These are phyloP conservation scores for Caenorhabditis sp. DNA, from an alignment of 2,888 invertebrate species.

Conservation along the genomic window DNA sequence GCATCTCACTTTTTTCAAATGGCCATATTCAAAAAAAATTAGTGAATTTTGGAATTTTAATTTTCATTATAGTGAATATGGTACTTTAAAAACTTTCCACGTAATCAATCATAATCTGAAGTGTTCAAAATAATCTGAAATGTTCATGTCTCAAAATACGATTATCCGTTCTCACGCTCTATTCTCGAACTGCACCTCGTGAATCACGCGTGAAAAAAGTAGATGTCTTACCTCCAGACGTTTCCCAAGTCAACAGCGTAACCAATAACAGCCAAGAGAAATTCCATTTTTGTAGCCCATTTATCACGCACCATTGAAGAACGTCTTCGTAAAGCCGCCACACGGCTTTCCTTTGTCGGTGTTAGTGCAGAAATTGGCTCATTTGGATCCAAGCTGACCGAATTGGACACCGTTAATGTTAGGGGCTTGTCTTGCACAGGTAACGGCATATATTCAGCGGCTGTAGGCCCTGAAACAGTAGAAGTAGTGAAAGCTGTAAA, in stretches of 20 bases:
- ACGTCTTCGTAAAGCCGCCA: constrained; percentile 44
- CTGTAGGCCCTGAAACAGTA: constrained; percentile 28
- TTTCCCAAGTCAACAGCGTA: constrained; percentile 69
- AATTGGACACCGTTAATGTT: constrained; percentile 28
- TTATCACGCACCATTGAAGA: constrained; percentile 59
- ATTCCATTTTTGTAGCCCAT: constrained; percentile 68
- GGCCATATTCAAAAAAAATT: no score
- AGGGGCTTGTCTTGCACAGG: constrained; percentile 30
- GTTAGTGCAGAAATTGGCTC: constrained; percentile 46
- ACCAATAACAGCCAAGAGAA: constrained; percentile 67
- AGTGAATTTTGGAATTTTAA: no score
- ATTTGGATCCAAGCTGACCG: constrained; percentile 31
- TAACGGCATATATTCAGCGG: constrained; percentile 46
- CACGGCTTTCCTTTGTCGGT: constrained; percentile 43
- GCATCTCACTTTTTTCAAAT: no score
- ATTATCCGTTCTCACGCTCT: no score
- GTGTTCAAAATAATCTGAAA: no score
- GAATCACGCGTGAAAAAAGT: no score
- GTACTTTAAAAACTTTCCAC: no score
- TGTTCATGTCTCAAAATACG: no score
- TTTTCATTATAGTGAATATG: no score
- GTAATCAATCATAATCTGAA: no score
- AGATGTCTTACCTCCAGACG: constrained; percentile 64
- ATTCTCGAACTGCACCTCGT: no score
- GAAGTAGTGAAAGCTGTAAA: no score